phyloP scores from a whole-genome alignment of 1,140 invertebrate genomes.

The Euura saliciscinereae region DNA sequence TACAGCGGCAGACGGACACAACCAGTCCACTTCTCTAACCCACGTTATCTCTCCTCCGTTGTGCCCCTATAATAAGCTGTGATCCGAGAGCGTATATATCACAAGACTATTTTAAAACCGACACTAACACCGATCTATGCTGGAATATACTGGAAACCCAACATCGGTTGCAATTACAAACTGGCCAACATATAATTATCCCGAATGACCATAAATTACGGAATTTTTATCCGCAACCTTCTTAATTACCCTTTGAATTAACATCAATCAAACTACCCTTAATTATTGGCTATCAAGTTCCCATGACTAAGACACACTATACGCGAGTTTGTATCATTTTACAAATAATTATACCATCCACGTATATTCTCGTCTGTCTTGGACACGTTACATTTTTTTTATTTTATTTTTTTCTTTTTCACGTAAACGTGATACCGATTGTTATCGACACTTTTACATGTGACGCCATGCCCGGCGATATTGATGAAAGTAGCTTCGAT shows the following conservation, averaged over 20 bases:
- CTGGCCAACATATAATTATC: slow-evolving; percentile 63
- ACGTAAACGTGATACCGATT: not conserved
- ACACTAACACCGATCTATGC: not conserved
- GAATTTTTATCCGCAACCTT: slow-evolving; percentile 61
- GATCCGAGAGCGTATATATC: slow-evolving; percentile 55
- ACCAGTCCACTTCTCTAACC: slow-evolving; percentile 38
- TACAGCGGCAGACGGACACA: slow-evolving; percentile 20
- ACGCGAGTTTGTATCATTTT: not conserved
- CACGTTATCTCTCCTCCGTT: slow-evolving; percentile 50
- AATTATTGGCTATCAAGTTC: not conserved
- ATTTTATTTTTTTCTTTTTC: too few species aligned
- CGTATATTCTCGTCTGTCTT: too few species aligned
- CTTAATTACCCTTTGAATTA: slow-evolving; percentile 64
- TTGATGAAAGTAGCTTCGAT: not conserved
- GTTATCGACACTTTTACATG: too few species aligned
- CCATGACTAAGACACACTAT: not conserved
- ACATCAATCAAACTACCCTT: slow-evolving; percentile 59
- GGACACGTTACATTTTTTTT: too few species aligned
- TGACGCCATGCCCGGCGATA: not conserved
- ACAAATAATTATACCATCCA: not conserved
- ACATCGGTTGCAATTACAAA: slow-evolving; percentile 58
- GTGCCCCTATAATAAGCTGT: slow-evolving; percentile 57
- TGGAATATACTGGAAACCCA: not conserved
- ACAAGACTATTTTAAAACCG: slow-evolving; percentile 4
- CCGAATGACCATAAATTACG: slow-evolving; percentile 62